Evolutionary conservation across 1,140 invertebrate genomes (phyloP), one percentile per base, ranked within the genome.

Genomic region (Bombus picipes): DNA sequence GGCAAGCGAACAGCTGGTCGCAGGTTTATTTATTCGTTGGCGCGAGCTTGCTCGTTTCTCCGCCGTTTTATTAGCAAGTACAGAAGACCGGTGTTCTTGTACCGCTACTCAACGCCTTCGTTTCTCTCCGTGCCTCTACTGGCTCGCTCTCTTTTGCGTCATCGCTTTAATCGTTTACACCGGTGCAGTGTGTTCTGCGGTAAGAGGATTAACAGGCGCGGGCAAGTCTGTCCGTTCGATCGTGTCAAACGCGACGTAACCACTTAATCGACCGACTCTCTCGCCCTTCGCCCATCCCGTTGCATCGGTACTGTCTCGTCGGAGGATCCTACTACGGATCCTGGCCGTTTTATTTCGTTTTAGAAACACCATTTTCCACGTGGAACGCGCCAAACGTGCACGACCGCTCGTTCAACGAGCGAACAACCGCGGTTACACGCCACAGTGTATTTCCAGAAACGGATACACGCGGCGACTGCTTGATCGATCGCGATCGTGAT

Each of bases 1-100:
- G 85, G 87, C 86, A 88, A 87, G 74, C 85, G 83, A 72, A 62
- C 77, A 47, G 76, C 76, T 76, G 66, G 53, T 18, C 47, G 68
- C 41, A 41, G 77, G 57, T 65, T 65, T 77, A 85, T 85, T 85
- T 81, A 81, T 81, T 71, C 70, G 43, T 18, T 32, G 12, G 65
- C n/a, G 15, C 65, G 65, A n/a, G n/a, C 59, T 78, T 85, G 22
- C 18, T 71, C 73, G 70, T 78, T 86, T 62, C 59, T 62, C 32
- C 22, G 18, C 66, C 72, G 18, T 68, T 68, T 68, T 68, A 37
- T 68, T 28, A 22, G 68, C 12, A 2, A 62, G 43, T n/a, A 66
- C 28, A 43, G 32, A n/a, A 41, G 68, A 25, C 32, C 32, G 66
- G 66, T 32, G 32, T 12, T 25, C 22, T 22, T 22, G 66, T 70